A percentile compares a stretch with the other conserved stretches of the same genome.
These are phyloP conservation scores for Chalcis sispes DNA, from an alignment of 2,888 invertebrate species.

Conservation along the genomic window DNA sequence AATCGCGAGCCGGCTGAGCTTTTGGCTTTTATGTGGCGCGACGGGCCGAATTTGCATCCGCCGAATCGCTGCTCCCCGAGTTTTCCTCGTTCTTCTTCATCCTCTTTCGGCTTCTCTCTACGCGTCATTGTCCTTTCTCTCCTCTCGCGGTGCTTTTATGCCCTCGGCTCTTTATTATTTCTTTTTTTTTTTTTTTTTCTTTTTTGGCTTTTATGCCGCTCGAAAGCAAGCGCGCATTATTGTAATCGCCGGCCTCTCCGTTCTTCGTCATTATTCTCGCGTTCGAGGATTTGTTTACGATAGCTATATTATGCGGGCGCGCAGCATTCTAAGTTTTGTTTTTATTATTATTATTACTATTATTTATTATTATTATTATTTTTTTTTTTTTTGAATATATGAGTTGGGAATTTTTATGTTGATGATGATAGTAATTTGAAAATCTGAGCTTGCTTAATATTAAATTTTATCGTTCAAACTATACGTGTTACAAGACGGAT, in stretches of 20 bases:
- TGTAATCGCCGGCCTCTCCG: slow-evolving; percentile 46
- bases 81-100: slow-evolving; percentile 60
- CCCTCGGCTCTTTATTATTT: background rate
- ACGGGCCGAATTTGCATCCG: slow-evolving; percentile 72
- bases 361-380: no score
- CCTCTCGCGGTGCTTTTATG: slow-evolving; percentile 31
- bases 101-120: slow-evolving; percentile 50
- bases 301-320: slow-evolving; percentile 29
- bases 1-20: slow-evolving; percentile 70
- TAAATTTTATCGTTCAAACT: no score
- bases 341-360: background rate
- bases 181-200: slow-evolving; percentile 44
- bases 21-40: slow-evolving; percentile 70
- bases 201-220: slow-evolving; percentile 44
- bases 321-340: background rate
- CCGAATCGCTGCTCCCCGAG: slow-evolving; percentile 63
- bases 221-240: slow-evolving; percentile 44
- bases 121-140: background rate
- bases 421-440: no score
- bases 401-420: no score
- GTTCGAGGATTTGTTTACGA: slow-evolving; percentile 42
- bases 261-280: slow-evolving; percentile 39
- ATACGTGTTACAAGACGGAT: no score
- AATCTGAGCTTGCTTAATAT: no score
- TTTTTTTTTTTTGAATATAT: no score